Conservation (phyloP, 1,140 invertebrate species). For the Augochlora pura region DNA sequence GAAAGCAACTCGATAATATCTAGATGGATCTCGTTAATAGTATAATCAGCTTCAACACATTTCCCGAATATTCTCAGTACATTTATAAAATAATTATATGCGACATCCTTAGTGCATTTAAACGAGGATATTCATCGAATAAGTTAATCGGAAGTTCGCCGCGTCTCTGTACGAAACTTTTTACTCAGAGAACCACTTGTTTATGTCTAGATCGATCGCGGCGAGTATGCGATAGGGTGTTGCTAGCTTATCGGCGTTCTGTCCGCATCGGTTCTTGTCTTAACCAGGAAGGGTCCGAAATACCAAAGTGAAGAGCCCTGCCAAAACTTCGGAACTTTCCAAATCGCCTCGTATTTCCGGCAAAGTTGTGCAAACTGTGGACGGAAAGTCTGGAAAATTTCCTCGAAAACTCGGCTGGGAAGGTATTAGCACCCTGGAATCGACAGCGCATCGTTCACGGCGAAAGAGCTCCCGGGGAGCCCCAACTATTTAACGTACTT, state of each 20-base stretch:
- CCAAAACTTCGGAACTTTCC: constrained; percentile 44
- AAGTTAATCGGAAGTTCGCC: neutral
- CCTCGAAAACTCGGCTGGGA: constrained; percentile 35
- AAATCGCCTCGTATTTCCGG: constrained; percentile 46
- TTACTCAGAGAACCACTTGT: neutral
- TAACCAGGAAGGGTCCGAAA: neutral
- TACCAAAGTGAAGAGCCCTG: constrained; percentile 34
- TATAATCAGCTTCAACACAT: too few species aligned
- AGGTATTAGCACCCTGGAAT: constrained; percentile 33
- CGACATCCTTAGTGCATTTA: too few species aligned
- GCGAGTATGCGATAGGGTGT: neutral
- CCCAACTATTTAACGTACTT: constrained; percentile 16
- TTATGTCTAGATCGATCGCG: neutral
- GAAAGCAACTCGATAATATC: too few species aligned
- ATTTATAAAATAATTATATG: too few species aligned
- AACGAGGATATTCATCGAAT: neutral
- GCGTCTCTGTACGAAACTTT: neutral
- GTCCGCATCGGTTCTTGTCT: constrained; percentile 34
- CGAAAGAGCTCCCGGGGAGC: neutral
- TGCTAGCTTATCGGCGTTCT: neutral
- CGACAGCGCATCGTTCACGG: constrained; percentile 6
- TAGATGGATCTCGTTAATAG: too few species aligned
- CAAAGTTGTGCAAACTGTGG: constrained; percentile 47
- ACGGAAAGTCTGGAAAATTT: constrained; percentile 54
- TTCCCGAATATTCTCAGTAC: too few species aligned